Conservation (phyloP, 2,888 invertebrate species). For the Carterocephalus palaemon region DNA sequence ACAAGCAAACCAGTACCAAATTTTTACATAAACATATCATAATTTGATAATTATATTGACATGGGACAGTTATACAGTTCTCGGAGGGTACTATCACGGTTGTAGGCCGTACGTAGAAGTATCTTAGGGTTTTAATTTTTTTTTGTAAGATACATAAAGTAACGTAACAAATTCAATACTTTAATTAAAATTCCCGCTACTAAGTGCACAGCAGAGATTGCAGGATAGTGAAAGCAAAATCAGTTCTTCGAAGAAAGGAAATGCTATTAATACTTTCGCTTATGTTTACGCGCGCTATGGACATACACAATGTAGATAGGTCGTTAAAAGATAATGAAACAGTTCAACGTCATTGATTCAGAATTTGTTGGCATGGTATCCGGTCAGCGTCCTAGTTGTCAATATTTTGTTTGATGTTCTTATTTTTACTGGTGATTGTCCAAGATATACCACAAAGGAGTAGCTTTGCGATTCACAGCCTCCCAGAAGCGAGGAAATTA, state of each 20-base stretch:
- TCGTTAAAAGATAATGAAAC: conserved; percentile 23
- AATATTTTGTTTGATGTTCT: conserved; percentile 61
- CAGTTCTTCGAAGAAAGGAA: background rate
- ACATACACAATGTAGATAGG: conserved; percentile 6
- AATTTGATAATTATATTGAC: too few species aligned
- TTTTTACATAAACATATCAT: too few species aligned
- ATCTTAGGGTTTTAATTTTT: too few species aligned
- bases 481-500: conserved; percentile 55
- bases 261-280: conserved; percentile 5
- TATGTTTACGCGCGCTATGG: background rate
- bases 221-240: background rate
- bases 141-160: too few species aligned
- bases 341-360: conserved; percentile 37
- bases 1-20: too few species aligned
- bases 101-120: too few species aligned
- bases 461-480: conserved; percentile 43
- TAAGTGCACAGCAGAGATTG: too few species aligned
- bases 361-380: conserved; percentile 65
- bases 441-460: conserved; percentile 64
- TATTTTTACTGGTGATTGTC: conserved; percentile 74
- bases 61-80: too few species aligned
- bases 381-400: conserved; percentile 71
- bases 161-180: too few species aligned
- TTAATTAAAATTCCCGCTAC: too few species aligned
- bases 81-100: too few species aligned